Base-by-base conservation (phyloP, 2,888 invertebrate species). In the Plagodis pulveraria region DNA sequence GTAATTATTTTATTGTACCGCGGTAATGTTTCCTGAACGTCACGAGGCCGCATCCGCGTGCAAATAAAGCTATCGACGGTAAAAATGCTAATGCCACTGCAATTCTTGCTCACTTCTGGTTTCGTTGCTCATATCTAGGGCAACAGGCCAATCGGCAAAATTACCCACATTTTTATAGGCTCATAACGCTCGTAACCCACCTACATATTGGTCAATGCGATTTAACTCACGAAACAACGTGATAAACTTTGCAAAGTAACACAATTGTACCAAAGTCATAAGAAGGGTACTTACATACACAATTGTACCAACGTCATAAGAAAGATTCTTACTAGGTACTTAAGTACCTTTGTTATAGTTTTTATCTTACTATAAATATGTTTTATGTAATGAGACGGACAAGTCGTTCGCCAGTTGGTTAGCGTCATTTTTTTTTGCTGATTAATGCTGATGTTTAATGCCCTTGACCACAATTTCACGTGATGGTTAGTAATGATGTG, bases 41-140 rank as follows among this genome's bases (percentile, higher is more conserved):
- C 58, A 58, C 69, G 70, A 74, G 77, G 76, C 58, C 74, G 72
- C 67, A 72, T 79, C 76, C 77, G 72, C 71, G 78, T 72, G 67
- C 56, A 72, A 76, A 75, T 66, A 63, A 69, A 63, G 65, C 58
- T 34, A 62, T 62, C 46, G 42, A 58, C 71, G 65, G 71, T 75
- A 73, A 71, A 74, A 78, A 78, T 79, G 75, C 68, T 77, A 81
- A 79, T 81, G 65, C 73, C 69, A 62, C 62, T 67, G 65, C 71
- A 71, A 74, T 73, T 71, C 59, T 56, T 59, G 70, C 5, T 10
- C 10, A 73, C 73, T 77, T 79, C 72, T 73, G 76, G 69, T 74
- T 72, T 71, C 65, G 55, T 64, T 65, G 63, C 55, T 72, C 61
- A 62, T 58, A 72, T 69, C 70, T 71, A 71, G 75, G 73, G 62